A percentile compares a stretch with the other conserved stretches of the same genome.
phyloP scores from a whole-genome alignment of 2,113 vertebrate species.

The Corythornis vintsioides region DNA sequence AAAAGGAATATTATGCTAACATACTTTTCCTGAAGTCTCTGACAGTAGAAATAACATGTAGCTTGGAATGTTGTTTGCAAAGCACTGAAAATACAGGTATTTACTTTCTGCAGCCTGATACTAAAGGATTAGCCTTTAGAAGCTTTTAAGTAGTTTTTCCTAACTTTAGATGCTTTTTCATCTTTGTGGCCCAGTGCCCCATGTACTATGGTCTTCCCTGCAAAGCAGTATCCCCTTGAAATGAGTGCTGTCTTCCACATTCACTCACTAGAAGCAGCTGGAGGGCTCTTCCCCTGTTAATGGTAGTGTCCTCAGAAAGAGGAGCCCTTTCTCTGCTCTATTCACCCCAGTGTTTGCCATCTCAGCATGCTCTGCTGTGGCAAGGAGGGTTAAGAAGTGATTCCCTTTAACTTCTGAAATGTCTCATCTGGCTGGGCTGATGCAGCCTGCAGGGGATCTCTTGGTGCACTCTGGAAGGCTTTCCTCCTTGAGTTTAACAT shows the following conservation, averaged over 20 bases:
- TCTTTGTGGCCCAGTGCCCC: background rate
- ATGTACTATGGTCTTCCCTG: background rate
- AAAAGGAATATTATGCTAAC: background rate
- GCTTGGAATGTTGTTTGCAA: background rate
- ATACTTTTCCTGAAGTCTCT: background rate
- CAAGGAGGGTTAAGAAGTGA: background rate
- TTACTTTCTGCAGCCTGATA: background rate
- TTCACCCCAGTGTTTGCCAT: background rate
- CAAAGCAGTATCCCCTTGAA: background rate
- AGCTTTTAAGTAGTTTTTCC: background rate
- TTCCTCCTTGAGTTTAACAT: background rate
- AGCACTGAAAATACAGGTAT: background rate
- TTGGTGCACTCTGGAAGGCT: background rate
- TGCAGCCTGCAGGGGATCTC: background rate
- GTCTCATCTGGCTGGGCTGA: background rate
- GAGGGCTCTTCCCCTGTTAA: background rate
- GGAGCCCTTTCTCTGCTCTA: background rate
- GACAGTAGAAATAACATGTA: background rate
- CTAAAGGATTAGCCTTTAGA: background rate
- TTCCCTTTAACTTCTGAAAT: background rate
- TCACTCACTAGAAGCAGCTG: background rate
- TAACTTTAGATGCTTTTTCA: background rate
- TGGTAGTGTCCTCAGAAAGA: background rate
- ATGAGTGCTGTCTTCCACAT: background rate
- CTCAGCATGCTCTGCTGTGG: background rate